Base-by-base conservation (phyloP, 2,888 invertebrate genomes). In the Ligdia adustata region DNA sequence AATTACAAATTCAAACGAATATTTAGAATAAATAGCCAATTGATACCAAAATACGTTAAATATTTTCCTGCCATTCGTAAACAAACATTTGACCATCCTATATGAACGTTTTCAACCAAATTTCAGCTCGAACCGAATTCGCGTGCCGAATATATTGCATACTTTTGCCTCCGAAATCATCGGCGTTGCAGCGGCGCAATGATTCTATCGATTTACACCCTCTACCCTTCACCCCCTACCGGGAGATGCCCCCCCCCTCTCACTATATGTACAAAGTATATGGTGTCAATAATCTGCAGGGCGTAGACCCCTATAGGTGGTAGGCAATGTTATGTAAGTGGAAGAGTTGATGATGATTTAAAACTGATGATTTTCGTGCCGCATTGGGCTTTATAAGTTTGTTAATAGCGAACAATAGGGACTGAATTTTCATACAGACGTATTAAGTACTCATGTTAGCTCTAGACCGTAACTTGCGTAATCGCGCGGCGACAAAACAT, bases 121-220 rank as follows among this genome's bases (percentile, higher is more conserved):
- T n/a, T n/a, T n/a, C n/a, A n/a, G n/a, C n/a, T 29, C 5, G 16
- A 16, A 4, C 28, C 14, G 20, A n/a, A n/a, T 5, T 16, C 28
- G 12, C 6, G 4, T 5, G 9, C 9, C 42, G 9, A 32, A 35
- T 33, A 52, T 46, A 55, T 54, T 55, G 44, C 26, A 37, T 47
- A 34, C 45, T 56, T 55, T 51, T 60, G 66, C 66, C 50, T 55
- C 47, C 46, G 64, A 66, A 73, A 75, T 85, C 82, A 86, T 82
- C 78, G 64, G 55, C 57, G 50, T 66, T 62, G 64, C 61, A 62
- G 52, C 49, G 64, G 63, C 74, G 82, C 84, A 77, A 87, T 89
- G 87, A 89, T 86, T 85, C 72, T 85, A 89, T 89, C 79, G 88
- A 89, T 89, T 82, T 83, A 66, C 77, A 71, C 79, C 64, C 69